Evolutionary conservation across 2,888 invertebrate genomes (phyloP).

Genomic region (Unio delphinus): DNA sequence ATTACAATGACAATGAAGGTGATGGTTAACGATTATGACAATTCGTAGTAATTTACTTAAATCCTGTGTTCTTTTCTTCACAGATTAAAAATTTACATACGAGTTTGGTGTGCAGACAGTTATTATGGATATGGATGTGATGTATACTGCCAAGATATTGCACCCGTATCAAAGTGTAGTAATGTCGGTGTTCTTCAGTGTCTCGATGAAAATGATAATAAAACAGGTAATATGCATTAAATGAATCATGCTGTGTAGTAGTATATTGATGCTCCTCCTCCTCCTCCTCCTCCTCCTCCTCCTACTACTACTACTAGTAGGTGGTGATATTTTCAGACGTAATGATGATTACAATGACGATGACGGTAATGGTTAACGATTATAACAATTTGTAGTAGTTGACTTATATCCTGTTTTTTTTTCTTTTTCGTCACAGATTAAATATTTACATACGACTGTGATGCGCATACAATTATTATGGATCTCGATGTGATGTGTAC

Average conservation of each 20-base stretch:
- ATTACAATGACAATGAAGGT: too few relatives aligned
- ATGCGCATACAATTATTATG: constrained; percentile 29
- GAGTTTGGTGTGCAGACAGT: constrained; percentile 23
- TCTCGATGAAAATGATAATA: too few relatives aligned
- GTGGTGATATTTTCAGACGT: too few relatives aligned
- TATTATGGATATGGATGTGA: constrained; percentile 25
- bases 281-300: too few relatives aligned
- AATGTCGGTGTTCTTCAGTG: not conserved
- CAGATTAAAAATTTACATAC: constrained; percentile 17
- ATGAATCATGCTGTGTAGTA: too few relatives aligned
- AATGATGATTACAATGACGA: too few relatives aligned
- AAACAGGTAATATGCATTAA: too few relatives aligned
- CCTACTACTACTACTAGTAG: too few relatives aligned
- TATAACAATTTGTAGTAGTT: too few relatives aligned
- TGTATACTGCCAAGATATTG: constrained; percentile 18
- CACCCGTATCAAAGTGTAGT: constrained; percentile 20
- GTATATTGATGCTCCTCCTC: too few relatives aligned
- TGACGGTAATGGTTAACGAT: too few relatives aligned
- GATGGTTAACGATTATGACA: too few relatives aligned
- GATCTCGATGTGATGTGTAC: constrained; percentile 11
- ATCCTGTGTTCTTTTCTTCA: not conserved
- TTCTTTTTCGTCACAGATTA: constrained; percentile 7
- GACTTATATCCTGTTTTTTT: not conserved
- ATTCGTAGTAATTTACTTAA: not conserved
- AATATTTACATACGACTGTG: constrained; percentile 16